Conservation (phyloP, 2,888 invertebrate species). For the Allygus modestus region DNA sequence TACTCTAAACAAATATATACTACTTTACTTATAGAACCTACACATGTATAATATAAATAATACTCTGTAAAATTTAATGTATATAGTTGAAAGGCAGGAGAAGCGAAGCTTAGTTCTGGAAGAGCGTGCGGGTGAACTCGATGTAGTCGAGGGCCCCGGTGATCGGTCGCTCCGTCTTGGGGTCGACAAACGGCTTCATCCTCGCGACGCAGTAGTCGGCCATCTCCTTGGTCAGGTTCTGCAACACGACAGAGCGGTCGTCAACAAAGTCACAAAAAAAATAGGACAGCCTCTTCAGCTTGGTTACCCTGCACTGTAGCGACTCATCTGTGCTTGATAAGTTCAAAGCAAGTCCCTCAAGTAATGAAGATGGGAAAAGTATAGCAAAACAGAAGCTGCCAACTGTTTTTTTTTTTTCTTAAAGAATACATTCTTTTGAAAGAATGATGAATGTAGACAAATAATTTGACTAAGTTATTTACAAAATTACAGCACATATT, state of each 20-base stretch:
- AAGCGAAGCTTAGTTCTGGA: constrained; percentile 84
- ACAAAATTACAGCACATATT: too few relatives aligned
- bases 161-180: constrained; percentile 94
- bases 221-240: constrained; percentile 99
- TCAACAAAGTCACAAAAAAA: too few relatives aligned
- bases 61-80: constrained; percentile 33
- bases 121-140: constrained; percentile 95
- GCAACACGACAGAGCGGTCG: constrained; percentile 72
- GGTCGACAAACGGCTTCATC: constrained; percentile 98
- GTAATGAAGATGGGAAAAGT: too few relatives aligned
- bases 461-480: too few relatives aligned
- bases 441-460: too few relatives aligned
- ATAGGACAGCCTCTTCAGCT: too few relatives aligned
- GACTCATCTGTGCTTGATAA: too few relatives aligned
- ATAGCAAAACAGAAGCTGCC: too few relatives aligned
- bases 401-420: too few relatives aligned
- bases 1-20: constrained; percentile 38
- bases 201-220: constrained; percentile 99
- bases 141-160: constrained; percentile 98
- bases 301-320: too few relatives aligned
- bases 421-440: too few relatives aligned
- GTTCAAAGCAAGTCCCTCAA: too few relatives aligned
- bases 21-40: constrained; percentile 18
- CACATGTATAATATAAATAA: constrained; percentile 42
- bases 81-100: constrained; percentile 44